Conservation (phyloP, 2,113 vertebrate species). For the Haemorhous mexicanus region DNA sequence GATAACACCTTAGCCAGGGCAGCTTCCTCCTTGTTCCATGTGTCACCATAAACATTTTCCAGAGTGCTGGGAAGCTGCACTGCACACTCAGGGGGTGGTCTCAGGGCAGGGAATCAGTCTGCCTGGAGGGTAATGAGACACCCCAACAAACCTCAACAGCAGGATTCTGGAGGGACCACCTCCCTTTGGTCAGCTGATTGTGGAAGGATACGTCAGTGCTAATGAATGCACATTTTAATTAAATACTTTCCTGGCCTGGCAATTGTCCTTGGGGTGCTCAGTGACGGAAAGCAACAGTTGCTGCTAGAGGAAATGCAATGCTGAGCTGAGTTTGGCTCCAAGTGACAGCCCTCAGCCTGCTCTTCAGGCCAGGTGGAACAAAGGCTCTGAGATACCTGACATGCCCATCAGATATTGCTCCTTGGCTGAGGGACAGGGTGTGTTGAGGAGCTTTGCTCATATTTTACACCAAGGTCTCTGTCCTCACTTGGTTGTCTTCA, state of each 20-base stretch:
- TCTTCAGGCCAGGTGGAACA: not conserved
- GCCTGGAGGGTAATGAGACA: not conserved
- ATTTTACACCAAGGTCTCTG: not conserved
- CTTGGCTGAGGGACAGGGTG: not conserved
- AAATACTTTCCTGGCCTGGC: not conserved
- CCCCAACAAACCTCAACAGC: not conserved
- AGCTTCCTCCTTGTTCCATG: not conserved
- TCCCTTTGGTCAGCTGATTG: not conserved
- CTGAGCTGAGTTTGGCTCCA: not conserved
- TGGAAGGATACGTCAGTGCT: not conserved
- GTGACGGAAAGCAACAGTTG: constrained; percentile 33
- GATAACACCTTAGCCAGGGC: not conserved
- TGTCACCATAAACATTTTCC: not conserved
- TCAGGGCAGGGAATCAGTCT: not conserved
- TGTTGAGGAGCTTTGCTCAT: not conserved
- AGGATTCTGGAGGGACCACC: not conserved
- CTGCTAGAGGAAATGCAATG: not conserved
- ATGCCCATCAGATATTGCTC: not conserved
- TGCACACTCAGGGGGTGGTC: not conserved
- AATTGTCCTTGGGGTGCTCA: not conserved
- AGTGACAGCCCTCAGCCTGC: not conserved
- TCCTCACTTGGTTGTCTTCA: not conserved
- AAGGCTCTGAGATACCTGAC: not conserved
- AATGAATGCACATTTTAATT: not conserved
- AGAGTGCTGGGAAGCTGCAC: not conserved